phyloP scores from a whole-genome alignment of 1,140 invertebrate species.

The Venustaconcha ellipsiformis region DNA sequence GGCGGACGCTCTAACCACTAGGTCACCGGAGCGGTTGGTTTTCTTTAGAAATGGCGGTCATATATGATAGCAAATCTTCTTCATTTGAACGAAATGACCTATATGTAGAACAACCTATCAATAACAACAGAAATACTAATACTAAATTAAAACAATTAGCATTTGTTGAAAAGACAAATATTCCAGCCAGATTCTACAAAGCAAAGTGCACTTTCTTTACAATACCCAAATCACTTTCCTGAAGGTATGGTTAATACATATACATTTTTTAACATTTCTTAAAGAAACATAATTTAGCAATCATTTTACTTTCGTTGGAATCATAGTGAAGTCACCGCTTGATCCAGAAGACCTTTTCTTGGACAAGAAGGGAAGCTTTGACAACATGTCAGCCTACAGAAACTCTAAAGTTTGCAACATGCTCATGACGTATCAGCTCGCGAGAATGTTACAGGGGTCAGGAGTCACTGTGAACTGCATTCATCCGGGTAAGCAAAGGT shows the following conservation, averaged over 20 bases:
- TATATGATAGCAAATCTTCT: too few species aligned
- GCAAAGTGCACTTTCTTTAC: neutral
- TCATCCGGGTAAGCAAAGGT: slow-evolving; percentile 49
- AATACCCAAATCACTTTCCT: too few species aligned
- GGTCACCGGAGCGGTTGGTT: too few species aligned
- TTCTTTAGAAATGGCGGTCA: too few species aligned
- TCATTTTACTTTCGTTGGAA: too few species aligned
- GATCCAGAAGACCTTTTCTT: slow-evolving; percentile 58
- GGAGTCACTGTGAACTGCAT: slow-evolving; percentile 51
- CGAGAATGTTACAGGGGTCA: slow-evolving; percentile 46
- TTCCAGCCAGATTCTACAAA: neutral
- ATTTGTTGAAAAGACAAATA: neutral
- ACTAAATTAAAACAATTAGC: neutral
- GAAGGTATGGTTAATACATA: too few species aligned
- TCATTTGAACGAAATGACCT: too few species aligned
- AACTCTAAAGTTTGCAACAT: slow-evolving; percentile 57
- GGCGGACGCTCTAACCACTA: too few species aligned
- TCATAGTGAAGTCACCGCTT: slow-evolving; percentile 32
- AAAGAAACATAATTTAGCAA: too few species aligned
- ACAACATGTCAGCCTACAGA: slow-evolving; percentile 51
- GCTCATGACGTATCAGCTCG: slow-evolving; percentile 55
- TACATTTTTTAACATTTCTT: too few species aligned
- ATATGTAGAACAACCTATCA: too few species aligned
- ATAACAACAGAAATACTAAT: too few species aligned
- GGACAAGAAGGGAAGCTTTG: slow-evolving; percentile 45